Percentiles rank a stretch among this genome's conserved stretches.
phyloP scores from a whole-genome alignment of 2,113 vertebrate genomes.

The Sphaerodactylus townsendi region DNA sequence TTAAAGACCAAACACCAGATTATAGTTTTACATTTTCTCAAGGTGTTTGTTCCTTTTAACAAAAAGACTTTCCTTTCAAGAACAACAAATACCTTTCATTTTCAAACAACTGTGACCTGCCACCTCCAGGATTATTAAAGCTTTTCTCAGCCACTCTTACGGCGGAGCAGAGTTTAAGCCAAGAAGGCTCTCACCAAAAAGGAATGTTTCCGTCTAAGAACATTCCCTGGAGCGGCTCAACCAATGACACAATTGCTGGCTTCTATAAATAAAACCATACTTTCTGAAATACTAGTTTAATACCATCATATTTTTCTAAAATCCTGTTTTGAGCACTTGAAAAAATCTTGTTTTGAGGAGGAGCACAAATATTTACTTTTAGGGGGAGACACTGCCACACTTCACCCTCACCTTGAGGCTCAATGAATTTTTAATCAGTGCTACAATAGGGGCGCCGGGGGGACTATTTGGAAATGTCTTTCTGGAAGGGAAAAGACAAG shows the following conservation, averaged over 20 bases:
- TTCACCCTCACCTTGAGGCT: too few relatives aligned
- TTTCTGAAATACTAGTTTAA: conserved; percentile 55
- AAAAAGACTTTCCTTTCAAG: neutral
- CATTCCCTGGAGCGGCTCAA: conserved; percentile 59
- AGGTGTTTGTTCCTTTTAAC: neutral
- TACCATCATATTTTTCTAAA: conserved; percentile 25
- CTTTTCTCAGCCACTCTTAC: conserved; percentile 40
- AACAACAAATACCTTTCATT: neutral
- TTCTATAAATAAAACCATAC: conserved; percentile 67
- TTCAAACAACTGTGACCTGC: neutral
- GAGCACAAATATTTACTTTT: neutral
- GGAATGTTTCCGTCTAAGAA: conserved; percentile 75
- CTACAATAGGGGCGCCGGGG: too few relatives aligned
- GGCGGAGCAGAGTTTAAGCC: conserved; percentile 47
- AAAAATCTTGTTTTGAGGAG: too few relatives aligned
- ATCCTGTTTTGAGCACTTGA: conserved; percentile 27
- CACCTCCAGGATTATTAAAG: conserved; percentile 52
- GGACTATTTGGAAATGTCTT: neutral
- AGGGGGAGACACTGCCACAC: too few relatives aligned
- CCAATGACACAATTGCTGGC: conserved; percentile 71
- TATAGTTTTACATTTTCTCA: neutral
- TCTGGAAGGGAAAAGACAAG: neutral
- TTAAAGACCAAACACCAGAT: neutral
- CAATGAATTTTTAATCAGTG: too few relatives aligned
- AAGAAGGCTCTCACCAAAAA: conserved; percentile 68